Evolutionary conservation across 1,140 invertebrate genomes (phyloP).

Genomic region (Whitmania pigra): DNA sequence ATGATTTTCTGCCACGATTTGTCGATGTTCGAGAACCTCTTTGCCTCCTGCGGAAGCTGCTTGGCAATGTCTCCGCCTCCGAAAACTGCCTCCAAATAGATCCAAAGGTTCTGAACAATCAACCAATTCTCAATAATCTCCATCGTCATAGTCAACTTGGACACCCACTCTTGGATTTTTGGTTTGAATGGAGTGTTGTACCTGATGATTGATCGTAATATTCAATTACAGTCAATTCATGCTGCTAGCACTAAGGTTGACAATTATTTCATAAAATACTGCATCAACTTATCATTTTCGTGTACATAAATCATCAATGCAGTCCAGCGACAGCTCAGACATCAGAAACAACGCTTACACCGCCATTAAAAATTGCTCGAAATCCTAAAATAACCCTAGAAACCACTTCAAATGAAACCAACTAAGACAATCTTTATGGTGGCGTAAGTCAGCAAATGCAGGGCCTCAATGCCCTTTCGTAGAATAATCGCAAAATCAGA

Average conservation of each 20-base stretch:
- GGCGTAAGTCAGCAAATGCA: too few relatives aligned
- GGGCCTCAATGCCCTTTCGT: too few relatives aligned
- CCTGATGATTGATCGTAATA: conserved; percentile 28
- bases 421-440: too few relatives aligned
- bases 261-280: too few relatives aligned
- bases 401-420: too few relatives aligned
- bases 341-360: too few relatives aligned
- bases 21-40: conserved; percentile 81
- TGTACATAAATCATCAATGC: too few relatives aligned
- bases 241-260: too few relatives aligned
- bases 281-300: too few relatives aligned
- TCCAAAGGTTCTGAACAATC: conserved; percentile 94
- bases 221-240: too few relatives aligned
- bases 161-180: conserved; percentile 89
- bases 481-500: not conserved
- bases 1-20: conserved; percentile 98
- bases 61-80: conserved; percentile 97
- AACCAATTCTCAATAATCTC: conserved; percentile 91
- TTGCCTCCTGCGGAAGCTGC: conserved; percentile 61
- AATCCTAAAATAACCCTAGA: too few relatives aligned
- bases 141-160: conserved; percentile 83
- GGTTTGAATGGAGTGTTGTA: conserved; percentile 95
- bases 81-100: conserved; percentile 83
- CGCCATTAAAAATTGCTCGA: too few relatives aligned
- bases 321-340: not conserved